Percentiles rank a stretch among this genome's conserved stretches.
Evolutionary conservation across 1,140 invertebrate genomes (phyloP).

Genomic region (Vanessa atalanta): DNA sequence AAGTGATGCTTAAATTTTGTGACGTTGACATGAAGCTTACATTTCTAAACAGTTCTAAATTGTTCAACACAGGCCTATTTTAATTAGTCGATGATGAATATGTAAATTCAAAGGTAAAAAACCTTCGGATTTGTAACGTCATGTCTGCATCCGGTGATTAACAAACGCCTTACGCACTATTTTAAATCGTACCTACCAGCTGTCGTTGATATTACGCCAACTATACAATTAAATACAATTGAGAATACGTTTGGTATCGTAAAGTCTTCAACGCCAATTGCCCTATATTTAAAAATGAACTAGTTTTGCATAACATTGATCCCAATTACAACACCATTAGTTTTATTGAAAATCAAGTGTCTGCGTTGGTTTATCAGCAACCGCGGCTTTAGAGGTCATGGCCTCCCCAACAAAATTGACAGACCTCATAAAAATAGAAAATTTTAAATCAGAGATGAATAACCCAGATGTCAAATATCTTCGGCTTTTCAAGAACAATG

Average conservation of each 20-base stretch:
- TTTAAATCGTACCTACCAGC: constrained; percentile 8
- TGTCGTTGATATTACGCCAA: constrained; percentile 12
- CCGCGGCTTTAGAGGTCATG: no score
- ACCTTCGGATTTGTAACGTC: not conserved
- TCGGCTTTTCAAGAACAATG: no score
- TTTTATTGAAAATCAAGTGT: not conserved
- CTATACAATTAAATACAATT: constrained; percentile 7
- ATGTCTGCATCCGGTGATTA: constrained; percentile 5
- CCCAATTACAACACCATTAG: not conserved
- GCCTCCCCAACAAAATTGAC: no score
- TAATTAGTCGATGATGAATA: not conserved
- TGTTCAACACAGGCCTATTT: no score
- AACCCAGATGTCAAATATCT: no score
- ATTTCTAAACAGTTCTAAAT: no score
- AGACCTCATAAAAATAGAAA: no score
- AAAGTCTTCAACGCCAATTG: not conserved
- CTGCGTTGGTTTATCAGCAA: no score
- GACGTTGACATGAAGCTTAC: no score
- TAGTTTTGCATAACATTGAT: not conserved
- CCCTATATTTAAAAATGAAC: not conserved
- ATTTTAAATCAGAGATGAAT: no score
- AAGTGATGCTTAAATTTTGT: no score
- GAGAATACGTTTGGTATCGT: not conserved
- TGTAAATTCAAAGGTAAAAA: not conserved
- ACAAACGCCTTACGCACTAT: constrained; percentile 12